Evolutionary conservation across 1,140 invertebrate species (phyloP), one percentile per base, ranked within the genome.

Genomic region (Drosophila insularis): DNA sequence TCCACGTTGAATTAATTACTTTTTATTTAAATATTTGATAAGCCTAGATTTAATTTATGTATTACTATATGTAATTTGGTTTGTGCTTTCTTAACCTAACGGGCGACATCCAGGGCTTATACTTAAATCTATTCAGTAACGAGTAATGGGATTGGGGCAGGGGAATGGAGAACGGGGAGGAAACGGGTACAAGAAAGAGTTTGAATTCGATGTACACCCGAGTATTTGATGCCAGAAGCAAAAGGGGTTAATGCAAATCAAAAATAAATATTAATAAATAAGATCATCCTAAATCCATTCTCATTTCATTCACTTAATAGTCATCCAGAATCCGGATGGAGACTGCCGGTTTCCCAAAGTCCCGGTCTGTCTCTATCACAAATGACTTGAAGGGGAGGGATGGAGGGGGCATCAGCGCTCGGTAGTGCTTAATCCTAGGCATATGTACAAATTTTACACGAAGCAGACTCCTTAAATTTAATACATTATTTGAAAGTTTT

Each of bases 31-130:
- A 61, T 43, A 43, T 61, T 61, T 35, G 55, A 61, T 61, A 61
- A 35, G 37, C 59, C 59, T 50, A 63, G 21, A 35, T 60, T 63
- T 40, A 63, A 50, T 63, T 63, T 46, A 40, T 43, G 40, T 46
- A 37, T 37, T 37, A 37, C 35, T 37, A 55, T 54, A 55, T 69
- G 27, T 67, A 54, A 74, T 84, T 84, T 84, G 81, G 81, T 85
- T 73, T 84, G 69, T 80, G 81, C 81, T 85, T 84, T 71, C 54
- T 73, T 85, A 80, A 5, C 7, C 54, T 69, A 72, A 50, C 39
- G 17, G 61, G 50, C 10, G 17, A 76, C 46, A 67, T 56, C 50
- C 23, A 74, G 14, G 8, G 17, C 19, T 50, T 21, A 50, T 6
- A 14, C 39, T 17, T 65, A 68, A 50, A 11, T 43, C 50, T 76